These are phyloP conservation scores for Papilio aristodemus DNA, from an alignment of 1,140 invertebrate genomes.

Conservation along the genomic window DNA sequence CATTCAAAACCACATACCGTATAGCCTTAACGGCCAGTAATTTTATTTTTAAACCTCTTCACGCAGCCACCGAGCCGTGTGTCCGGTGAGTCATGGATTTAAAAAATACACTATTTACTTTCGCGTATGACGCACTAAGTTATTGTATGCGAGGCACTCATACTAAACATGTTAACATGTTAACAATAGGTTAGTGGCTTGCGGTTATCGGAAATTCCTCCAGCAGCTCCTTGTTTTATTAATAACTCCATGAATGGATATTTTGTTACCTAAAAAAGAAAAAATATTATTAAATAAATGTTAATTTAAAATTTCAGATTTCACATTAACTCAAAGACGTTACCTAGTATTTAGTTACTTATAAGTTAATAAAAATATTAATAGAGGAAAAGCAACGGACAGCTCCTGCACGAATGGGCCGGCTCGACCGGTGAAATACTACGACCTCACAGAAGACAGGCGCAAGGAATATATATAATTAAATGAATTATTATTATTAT, in stretches of 20 bases:
- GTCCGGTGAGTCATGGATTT: slow-evolving; percentile 23
- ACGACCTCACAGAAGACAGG: no score
- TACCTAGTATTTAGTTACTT: no score
- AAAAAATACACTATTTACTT: slow-evolving; percentile 26
- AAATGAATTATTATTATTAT: no score
- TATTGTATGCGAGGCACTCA: not conserved
- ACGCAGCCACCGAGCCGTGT: slow-evolving; percentile 23
- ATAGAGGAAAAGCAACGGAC: no score
- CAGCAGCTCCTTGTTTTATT: not conserved
- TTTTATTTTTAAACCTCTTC: slow-evolving; percentile 2
- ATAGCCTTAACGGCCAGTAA: not conserved
- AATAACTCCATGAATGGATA: not conserved
- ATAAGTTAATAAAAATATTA: no score
- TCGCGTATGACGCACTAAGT: slow-evolving; percentile 26
- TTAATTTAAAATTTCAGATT: no score
- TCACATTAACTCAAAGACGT: no score
- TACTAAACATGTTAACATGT: not conserved
- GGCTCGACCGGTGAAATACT: no score
- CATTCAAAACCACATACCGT: slow-evolving; percentile 12
- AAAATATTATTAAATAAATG: not conserved
- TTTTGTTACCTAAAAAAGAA: not conserved
- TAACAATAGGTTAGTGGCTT: slow-evolving; percentile 10
- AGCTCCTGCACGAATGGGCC: no score
- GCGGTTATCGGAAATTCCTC: not conserved
- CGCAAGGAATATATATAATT: no score